phyloP scores from a whole-genome alignment of 2,113 vertebrate species.

The Mormyrus iriodes region DNA sequence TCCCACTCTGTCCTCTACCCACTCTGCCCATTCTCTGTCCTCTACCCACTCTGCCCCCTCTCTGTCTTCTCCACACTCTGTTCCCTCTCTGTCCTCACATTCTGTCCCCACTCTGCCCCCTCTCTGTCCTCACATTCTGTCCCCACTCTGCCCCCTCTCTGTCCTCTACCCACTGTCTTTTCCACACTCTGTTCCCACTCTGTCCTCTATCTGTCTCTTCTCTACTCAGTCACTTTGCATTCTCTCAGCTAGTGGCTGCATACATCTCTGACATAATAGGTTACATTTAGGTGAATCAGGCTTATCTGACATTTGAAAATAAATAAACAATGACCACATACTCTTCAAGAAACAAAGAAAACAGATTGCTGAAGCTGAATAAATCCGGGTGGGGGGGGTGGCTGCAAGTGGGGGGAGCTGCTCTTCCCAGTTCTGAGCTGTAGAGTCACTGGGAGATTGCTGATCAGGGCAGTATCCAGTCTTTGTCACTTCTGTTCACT shows the following conservation, averaged over 20 bases:
- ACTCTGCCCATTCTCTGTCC: neutral
- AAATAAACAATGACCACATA: neutral
- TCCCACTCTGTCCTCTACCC: neutral
- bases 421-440: neutral
- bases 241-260: neutral
- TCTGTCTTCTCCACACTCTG: neutral
- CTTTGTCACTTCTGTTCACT: neutral
- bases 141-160: neutral
- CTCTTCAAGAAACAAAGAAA: neutral
- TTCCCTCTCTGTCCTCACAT: neutral
- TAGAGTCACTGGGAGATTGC: neutral
- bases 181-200: neutral
- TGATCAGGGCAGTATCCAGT: neutral
- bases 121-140: neutral
- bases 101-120: neutral
- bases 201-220: neutral
- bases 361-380: neutral
- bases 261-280: neutral
- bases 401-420: neutral
- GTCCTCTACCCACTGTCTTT: neutral
- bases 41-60: neutral
- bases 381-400: neutral
- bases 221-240: neutral
- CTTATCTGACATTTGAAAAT: neutral
- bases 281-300: neutral